Conservation (phyloP, 1,140 invertebrate genomes). For the Thalassaphorura encarpata region DNA sequence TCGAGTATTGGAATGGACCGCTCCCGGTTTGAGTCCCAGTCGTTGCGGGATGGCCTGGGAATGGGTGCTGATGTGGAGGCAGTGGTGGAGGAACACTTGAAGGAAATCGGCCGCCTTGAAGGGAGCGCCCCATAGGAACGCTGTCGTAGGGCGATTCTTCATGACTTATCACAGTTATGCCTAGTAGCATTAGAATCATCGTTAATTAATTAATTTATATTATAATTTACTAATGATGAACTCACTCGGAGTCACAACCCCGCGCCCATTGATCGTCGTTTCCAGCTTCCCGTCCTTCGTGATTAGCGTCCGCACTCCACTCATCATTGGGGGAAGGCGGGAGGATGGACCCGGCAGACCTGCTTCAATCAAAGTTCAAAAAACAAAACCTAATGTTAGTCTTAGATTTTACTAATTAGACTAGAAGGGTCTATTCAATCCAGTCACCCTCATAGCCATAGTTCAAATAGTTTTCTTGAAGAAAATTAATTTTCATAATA, state of each 20-base stretch:
- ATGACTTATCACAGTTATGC: conserved; percentile 53
- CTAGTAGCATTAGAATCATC: too few species aligned
- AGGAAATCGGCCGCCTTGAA: conserved; percentile 28
- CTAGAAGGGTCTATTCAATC: too few species aligned
- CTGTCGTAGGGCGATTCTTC: conserved; percentile 28
- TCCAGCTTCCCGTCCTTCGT: conserved; percentile 41
- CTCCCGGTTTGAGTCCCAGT: not conserved
- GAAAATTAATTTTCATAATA: too few species aligned
- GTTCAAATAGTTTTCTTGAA: too few species aligned
- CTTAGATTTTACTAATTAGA: too few species aligned
- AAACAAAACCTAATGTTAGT: too few species aligned
- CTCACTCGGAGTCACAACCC: conserved; percentile 55
- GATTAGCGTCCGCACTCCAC: conserved; percentile 31
- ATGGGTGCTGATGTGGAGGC: conserved; percentile 38
- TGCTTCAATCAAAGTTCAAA: too few species aligned
- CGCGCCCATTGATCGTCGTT: conserved; percentile 44
- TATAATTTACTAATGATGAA: too few species aligned
- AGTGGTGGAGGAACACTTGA: conserved; percentile 31
- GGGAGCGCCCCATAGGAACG: conserved; percentile 32
- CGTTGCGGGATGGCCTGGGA: not conserved
- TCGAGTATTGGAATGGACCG: conserved; percentile 21
- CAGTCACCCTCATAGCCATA: too few species aligned
- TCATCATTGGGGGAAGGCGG: conserved; percentile 4
- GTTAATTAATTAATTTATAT: too few species aligned
- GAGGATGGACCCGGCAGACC: conserved; percentile 2